Evolutionary conservation across 2,113 vertebrate genomes (phyloP).

Genomic region (Tor tambroides): DNA sequence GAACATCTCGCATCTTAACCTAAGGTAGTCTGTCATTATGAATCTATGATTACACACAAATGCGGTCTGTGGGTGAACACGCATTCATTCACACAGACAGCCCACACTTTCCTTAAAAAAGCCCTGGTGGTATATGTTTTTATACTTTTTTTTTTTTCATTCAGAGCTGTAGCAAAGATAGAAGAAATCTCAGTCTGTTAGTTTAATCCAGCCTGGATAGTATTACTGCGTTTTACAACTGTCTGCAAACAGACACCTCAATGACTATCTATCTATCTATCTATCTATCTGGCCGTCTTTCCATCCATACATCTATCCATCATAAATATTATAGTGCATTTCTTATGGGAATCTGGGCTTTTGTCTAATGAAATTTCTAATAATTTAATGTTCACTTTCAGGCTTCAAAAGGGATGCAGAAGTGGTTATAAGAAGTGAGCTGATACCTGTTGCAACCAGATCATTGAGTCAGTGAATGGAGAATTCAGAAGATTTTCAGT

Average conservation of each 20-base stretch:
- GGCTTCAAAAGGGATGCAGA: not conserved
- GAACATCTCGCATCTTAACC: conserved; percentile 50
- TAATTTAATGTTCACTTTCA: not conserved
- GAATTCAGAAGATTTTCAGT: not conserved
- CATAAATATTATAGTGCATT: not conserved
- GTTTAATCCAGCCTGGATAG: not conserved
- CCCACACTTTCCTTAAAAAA: not conserved
- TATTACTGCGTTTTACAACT: too few species aligned
- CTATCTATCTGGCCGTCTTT: too few species aligned
- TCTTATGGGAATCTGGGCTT: not conserved
- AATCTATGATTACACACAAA: conserved; percentile 66
- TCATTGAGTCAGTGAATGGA: not conserved
- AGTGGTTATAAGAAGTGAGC: not conserved
- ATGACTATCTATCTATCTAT: too few species aligned
- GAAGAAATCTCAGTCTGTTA: not conserved
- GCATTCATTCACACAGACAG: conserved; percentile 36
- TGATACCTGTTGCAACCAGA: not conserved
- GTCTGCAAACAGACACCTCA: too few species aligned
- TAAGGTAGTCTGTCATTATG: conserved; percentile 64
- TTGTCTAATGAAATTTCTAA: not conserved
- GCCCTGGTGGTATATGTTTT: too few species aligned
- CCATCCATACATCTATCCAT: too few species aligned
- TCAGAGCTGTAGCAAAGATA: not conserved
- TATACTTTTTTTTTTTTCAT: not conserved
- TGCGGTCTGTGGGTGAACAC: conserved; percentile 27